Percentiles rank a stretch among this genome's conserved stretches.
These are phyloP conservation scores for Alexandromys fortis DNA, from an alignment of 2,113 vertebrate species.

Conservation along the genomic window DNA sequence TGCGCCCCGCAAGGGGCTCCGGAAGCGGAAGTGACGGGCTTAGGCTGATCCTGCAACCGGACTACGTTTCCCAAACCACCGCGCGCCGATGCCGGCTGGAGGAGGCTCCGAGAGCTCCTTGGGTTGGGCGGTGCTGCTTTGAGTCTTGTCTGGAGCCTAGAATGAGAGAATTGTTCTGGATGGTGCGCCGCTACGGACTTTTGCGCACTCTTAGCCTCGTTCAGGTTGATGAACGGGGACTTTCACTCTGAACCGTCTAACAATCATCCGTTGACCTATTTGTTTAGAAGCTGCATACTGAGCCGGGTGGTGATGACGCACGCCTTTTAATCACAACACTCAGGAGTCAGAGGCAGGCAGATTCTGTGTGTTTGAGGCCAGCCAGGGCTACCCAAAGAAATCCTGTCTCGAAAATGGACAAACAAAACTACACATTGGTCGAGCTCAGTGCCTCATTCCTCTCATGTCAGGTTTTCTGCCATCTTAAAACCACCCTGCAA, in stretches of 20 bases:
- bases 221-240: not conserved
- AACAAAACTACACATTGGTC: not conserved
- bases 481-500: not conserved
- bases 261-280: not conserved
- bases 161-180: not conserved
- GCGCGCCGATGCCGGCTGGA: fast-evolving
- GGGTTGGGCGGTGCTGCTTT: not conserved
- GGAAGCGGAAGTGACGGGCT: not conserved
- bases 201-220: not conserved
- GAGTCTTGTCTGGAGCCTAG: not conserved
- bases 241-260: not conserved
- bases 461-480: not conserved
- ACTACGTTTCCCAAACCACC: slow-evolving; percentile 42
- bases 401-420: not conserved
- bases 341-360: too few species aligned
- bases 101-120: not conserved
- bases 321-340: not conserved
- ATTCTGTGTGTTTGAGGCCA: not conserved
- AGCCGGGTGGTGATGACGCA: fast-evolving
- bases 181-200: not conserved
- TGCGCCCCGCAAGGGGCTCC: fast-evolving
- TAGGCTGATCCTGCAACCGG: too few species aligned
- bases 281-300: not conserved
- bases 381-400: not conserved
- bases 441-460: not conserved